phyloP scores from a whole-genome alignment of 1,140 invertebrate species.

The Drosophila mauritiana region DNA sequence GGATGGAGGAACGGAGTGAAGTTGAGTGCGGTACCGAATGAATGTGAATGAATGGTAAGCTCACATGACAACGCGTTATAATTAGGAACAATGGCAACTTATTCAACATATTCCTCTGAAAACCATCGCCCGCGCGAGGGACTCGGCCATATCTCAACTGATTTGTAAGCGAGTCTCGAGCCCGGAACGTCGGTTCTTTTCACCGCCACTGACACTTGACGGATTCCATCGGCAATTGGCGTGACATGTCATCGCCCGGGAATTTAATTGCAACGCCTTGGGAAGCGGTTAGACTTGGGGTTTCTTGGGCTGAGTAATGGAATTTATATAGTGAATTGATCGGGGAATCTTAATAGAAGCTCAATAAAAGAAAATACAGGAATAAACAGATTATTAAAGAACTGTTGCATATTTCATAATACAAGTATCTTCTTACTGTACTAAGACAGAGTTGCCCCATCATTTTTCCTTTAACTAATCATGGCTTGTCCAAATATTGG shows the following conservation, averaged over 20 bases:
- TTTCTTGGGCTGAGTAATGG: neutral
- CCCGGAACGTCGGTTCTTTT: constrained; percentile 7
- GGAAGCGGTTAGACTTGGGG: constrained; percentile 5
- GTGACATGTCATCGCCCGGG: constrained; percentile 47
- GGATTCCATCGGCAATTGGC: constrained; percentile 52
- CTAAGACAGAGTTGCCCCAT: neutral
- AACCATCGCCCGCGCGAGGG: constrained; percentile 9
- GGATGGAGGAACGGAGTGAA: constrained; percentile 15
- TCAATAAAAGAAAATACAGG: neutral
- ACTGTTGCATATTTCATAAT: too few species aligned
- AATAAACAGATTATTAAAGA: too few species aligned
- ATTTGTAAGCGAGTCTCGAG: constrained; percentile 34
- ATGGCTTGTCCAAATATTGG: neutral
- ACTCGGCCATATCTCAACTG: constrained; percentile 8
- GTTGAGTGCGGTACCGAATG: constrained; percentile 35
- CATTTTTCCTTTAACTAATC: neutral
- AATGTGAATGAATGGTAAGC: constrained; percentile 79
- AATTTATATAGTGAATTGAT: neutral
- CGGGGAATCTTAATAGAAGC: neutral
- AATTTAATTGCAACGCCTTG: constrained; percentile 41
- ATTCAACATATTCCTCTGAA: constrained; percentile 54
- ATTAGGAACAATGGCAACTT: constrained; percentile 79
- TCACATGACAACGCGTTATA: constrained; percentile 82
- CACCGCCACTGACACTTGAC: constrained; percentile 50
- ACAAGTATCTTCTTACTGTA: too few species aligned